Conservation (phyloP, 2,797 vertebrate species). For the Protonibea diacanthus region DNA sequence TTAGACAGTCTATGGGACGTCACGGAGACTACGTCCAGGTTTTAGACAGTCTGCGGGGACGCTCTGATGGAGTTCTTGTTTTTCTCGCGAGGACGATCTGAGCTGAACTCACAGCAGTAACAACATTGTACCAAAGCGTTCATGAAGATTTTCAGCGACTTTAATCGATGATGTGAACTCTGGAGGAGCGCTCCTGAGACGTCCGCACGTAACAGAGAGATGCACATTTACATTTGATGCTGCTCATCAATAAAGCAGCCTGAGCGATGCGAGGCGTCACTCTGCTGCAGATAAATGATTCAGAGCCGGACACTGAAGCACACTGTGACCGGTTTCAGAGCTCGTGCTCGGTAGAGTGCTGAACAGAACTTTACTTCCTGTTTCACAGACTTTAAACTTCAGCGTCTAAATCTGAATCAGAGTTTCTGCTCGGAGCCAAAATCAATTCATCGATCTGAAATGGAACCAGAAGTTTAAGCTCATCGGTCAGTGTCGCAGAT, state of each 20-base stretch:
- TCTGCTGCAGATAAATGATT: constrained; percentile 47
- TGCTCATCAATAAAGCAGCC: constrained; percentile 59
- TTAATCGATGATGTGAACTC: not conserved
- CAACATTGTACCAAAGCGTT: not conserved
- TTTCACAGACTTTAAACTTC: too few relatives aligned
- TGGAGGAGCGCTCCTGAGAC: not conserved
- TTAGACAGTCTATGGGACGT: too few relatives aligned
- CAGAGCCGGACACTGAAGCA: constrained; percentile 11
- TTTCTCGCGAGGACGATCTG: too few relatives aligned
- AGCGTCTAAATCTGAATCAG: too few relatives aligned
- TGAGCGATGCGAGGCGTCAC: constrained; percentile 11
- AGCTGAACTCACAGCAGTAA: too few relatives aligned
- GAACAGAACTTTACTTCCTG: too few relatives aligned
- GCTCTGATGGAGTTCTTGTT: too few relatives aligned
- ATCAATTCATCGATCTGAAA: constrained; percentile 1
- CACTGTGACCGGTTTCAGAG: too few relatives aligned
- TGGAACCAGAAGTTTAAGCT: not conserved
- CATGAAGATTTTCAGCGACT: not conserved
- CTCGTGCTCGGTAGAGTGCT: too few relatives aligned
- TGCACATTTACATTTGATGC: constrained; percentile 4
- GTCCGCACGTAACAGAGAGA: not conserved
- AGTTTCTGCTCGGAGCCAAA: not conserved
- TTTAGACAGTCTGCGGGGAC: too few relatives aligned
- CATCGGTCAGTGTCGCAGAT: not conserved
- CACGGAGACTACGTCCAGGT: too few relatives aligned